Percentiles rank a stretch among this genome's conserved stretches.
Evolutionary conservation across 2,888 invertebrate genomes (phyloP).

Genomic region (Keiferia lycopersicella): DNA sequence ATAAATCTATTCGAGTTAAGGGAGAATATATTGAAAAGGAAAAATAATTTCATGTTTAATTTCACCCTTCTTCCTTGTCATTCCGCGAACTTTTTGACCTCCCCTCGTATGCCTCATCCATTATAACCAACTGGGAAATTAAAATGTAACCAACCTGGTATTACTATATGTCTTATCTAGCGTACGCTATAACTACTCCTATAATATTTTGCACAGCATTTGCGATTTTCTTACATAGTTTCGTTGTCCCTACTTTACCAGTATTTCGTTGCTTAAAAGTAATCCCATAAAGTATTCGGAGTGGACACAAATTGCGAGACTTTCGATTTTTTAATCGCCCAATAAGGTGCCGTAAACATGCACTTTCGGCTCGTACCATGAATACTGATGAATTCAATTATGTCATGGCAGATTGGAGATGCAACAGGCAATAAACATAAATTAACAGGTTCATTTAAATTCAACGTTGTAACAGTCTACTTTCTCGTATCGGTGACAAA

Average conservation of each 20-base stretch:
- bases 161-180: too few relatives aligned
- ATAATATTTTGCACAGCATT: too few relatives aligned
- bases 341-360: constrained; percentile 17
- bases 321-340: constrained; percentile 25
- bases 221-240: not conserved
- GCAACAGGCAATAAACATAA: constrained; percentile 7
- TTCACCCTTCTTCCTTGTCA: too few relatives aligned
- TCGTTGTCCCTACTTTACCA: not conserved
- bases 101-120: too few relatives aligned
- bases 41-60: too few relatives aligned
- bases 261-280: constrained; percentile 9
- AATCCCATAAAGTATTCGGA: not conserved
- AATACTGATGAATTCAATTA: constrained; percentile 9
- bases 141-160: too few relatives aligned
- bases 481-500: not conserved
- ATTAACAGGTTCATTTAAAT: not conserved
- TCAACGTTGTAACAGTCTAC: not conserved
- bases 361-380: constrained; percentile 17
- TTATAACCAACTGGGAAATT: too few relatives aligned
- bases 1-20: too few relatives aligned
- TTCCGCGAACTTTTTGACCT: too few relatives aligned
- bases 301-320: constrained; percentile 18
- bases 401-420: constrained; percentile 11
- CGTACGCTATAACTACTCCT: not conserved
- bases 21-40: too few relatives aligned